These are phyloP conservation scores for Chrysopilus asiliformis DNA, from an alignment of 2,888 invertebrate genomes.

Conservation along the genomic window DNA sequence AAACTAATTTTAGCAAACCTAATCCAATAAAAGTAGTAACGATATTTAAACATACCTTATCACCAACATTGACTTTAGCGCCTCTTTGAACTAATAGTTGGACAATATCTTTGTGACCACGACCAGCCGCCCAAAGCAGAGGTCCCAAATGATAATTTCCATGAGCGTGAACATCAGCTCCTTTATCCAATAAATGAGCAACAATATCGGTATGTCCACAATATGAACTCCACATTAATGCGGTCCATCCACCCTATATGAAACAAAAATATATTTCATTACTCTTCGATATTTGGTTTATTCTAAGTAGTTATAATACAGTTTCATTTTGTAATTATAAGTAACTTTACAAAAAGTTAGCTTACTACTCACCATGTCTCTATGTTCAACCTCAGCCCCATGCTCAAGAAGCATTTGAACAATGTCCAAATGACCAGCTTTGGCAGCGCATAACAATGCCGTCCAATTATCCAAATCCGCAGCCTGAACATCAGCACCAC, in stretches of 20 bases:
- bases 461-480: conserved; percentile 92
- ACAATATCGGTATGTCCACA: conserved; percentile 74
- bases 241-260: conserved; percentile 85
- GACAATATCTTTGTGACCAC: conserved; percentile 79
- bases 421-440: conserved; percentile 73
- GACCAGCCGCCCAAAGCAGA: conserved; percentile 87
- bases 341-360: no score
- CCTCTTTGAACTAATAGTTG: conserved; percentile 68
- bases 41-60: conserved; percentile 39
- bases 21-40: not conserved
- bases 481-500: conserved; percentile 84
- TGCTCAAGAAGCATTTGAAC: conserved; percentile 71
- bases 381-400: conserved; percentile 72
- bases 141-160: conserved; percentile 88
- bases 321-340: no score
- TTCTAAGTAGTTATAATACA: no score
- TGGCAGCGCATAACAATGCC: conserved; percentile 77
- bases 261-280: no score
- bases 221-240: conserved; percentile 96
- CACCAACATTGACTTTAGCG: conserved; percentile 89
- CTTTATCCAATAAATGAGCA: conserved; percentile 61
- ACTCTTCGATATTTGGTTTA: no score
- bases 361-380: conserved; percentile 57
- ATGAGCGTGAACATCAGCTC: conserved; percentile 88
- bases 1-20: no score